Conservation (phyloP, 2,888 invertebrate species). For the Stenchaetothrips biformis region DNA sequence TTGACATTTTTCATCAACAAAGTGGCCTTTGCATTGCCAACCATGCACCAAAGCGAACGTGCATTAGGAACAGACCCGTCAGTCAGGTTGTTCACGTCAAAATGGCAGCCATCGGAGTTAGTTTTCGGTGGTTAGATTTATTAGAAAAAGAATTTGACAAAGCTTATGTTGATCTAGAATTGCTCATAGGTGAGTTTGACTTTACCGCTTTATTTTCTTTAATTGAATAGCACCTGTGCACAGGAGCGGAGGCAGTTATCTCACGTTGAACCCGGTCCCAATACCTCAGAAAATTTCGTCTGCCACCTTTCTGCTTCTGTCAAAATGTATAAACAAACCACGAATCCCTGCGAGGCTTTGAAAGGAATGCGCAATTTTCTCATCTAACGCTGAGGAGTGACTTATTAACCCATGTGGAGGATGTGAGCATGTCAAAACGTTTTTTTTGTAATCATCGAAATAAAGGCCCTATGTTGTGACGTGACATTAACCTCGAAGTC, state of each 20-base stretch:
- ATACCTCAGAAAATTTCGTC: conserved; percentile 16
- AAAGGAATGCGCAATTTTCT: too few relatives aligned
- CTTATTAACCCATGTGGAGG: too few relatives aligned
- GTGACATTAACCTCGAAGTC: conserved; percentile 2
- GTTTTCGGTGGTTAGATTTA: conserved; percentile 79
- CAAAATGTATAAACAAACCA: conserved; percentile 20
- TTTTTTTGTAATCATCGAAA: too few relatives aligned
- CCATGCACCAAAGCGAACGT: neutral
- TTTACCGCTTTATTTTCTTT: neutral
- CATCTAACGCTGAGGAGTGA: too few relatives aligned
- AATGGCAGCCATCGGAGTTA: conserved; percentile 46
- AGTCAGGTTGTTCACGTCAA: conserved; percentile 11
- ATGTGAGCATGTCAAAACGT: too few relatives aligned
- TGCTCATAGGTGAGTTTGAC: conserved; percentile 60
- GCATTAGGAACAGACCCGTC: neutral
- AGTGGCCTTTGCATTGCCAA: too few relatives aligned
- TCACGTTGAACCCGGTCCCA: neutral
- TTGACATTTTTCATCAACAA: too few relatives aligned
- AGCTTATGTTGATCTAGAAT: conserved; percentile 78
- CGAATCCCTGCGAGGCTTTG: neutral
- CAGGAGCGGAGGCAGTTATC: neutral
- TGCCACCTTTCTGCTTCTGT: conserved; percentile 24
- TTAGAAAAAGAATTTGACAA: conserved; percentile 87
- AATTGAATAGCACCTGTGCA: neutral
- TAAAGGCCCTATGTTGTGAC: neutral